Evolutionary conservation across 2,888 invertebrate genomes (phyloP), one percentile per base, ranked within the genome.

Genomic region (Apoda limacodes): DNA sequence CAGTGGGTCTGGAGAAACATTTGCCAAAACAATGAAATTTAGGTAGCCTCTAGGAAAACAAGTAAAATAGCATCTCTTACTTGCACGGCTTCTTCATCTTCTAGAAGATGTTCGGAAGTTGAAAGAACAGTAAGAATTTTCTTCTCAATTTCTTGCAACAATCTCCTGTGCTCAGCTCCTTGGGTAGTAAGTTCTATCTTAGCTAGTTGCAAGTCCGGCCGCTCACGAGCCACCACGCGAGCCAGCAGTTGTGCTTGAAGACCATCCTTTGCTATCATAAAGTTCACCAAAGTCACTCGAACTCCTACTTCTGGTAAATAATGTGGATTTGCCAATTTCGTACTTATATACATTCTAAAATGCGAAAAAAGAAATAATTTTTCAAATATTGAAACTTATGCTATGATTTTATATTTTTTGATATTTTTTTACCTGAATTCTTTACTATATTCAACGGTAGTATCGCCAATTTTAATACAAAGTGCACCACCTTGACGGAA

Each of bases 281-380:
- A 97, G 74, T 96, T 96, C 2, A 97, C 83, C 12, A 97, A 61
- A 1, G 95, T 93, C 4, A 92, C 90, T 62, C 96, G 94, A 0
- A 95, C 95, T 1, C 95, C 92, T 4, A 95, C 88, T 74, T 98
- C 97, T 0, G 97, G 96, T 31, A 95, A 66, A 60, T 95, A 97
- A 68, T 96, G 96, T 0, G 97, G 97, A 75, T 96, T 97, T 12
- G 93, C 83, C 25, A 95, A 70, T 60, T 95, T 96, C 2, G 97
- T 96, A 10, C 95, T 95, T 46, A 98, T 93, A 60, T 95, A 97
- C 39, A 98, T 85, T 49, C 94, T 91, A 48, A 11, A 51, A 56
- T n/a, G n/a, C n/a, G n/a, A n/a, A n/a, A n/a, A n/a, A n/a, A n/a
- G n/a, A n/a, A n/a, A n/a, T n/a, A n/a, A n/a, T n/a, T n/a, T n/a